Percentiles rank a stretch among this genome's conserved stretches.
Conservation (phyloP, 2,113 vertebrate genomes). For the Rhabdomys dilectus region DNA sequence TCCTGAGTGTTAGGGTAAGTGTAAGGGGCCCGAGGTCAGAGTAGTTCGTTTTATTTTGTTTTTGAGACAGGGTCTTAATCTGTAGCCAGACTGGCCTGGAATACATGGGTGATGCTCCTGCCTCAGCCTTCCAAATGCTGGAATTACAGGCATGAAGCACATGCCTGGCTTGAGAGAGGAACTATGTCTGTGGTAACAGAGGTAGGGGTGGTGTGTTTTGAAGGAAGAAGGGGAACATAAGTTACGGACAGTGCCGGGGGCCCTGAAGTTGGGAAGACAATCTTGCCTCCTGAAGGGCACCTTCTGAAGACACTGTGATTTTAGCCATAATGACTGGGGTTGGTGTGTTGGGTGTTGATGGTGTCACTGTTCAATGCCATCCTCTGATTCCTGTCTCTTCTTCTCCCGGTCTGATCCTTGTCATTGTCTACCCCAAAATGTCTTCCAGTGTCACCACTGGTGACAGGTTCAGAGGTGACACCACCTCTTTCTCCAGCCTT, state of each 20-base stretch:
- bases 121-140: not conserved
- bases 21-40: not conserved
- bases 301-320: not conserved
- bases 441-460: not conserved
- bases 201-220: not conserved
- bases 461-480: not conserved
- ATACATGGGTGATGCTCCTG: not conserved
- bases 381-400: not conserved
- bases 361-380: not conserved
- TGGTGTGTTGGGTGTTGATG: not conserved
- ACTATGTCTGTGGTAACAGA: not conserved
- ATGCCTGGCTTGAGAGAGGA: not conserved
- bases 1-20: not conserved
- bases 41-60: not conserved
- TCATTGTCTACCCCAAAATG: not conserved
- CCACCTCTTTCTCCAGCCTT: rapidly evolving
- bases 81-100: not conserved
- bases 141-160: not conserved
- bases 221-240: not conserved
- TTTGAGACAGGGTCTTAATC: not conserved
- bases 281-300: not conserved
- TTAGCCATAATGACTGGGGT: not conserved
- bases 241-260: not conserved
- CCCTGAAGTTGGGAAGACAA: not conserved
- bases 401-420: too few relatives aligned